Evolutionary conservation across 2,888 invertebrate species (phyloP).

Genomic region (Ashinkailepas kermadecensis): DNA sequence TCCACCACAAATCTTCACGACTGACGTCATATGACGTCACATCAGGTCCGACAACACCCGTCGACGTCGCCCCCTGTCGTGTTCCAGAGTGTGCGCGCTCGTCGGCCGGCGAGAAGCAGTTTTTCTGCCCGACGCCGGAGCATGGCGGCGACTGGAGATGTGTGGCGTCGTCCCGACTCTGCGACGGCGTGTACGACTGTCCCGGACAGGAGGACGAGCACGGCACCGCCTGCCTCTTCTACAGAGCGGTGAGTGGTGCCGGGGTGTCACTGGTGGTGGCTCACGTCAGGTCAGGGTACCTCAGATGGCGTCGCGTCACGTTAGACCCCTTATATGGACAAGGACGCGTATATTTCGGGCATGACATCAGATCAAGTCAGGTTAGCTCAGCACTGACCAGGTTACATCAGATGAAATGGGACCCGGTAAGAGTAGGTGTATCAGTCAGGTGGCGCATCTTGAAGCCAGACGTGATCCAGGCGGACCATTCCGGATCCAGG

Average conservation of each 20-base stretch:
- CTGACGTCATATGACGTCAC: no score
- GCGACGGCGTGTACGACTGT: slow-evolving; percentile 90
- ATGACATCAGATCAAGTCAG: background rate
- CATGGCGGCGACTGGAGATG: slow-evolving; percentile 84
- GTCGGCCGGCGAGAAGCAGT: slow-evolving; percentile 86
- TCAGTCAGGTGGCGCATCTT: no score
- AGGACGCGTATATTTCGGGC: no score
- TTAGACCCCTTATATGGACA: background rate
- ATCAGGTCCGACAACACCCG: no score
- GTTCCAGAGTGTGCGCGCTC: slow-evolving; percentile 78
- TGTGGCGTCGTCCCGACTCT: slow-evolving; percentile 88
- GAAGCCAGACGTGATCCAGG: no score
- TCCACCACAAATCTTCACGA: no score
- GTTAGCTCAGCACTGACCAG: background rate
- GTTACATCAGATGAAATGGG: background rate
- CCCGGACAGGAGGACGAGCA: slow-evolving; percentile 88
- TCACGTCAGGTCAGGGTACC: background rate
- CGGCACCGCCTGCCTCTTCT: slow-evolving; percentile 88
- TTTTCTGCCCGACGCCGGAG: slow-evolving; percentile 87
- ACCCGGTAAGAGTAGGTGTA: background rate
- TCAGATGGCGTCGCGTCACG: background rate
- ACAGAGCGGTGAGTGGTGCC: slow-evolving; percentile 71
- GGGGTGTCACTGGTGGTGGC: background rate
- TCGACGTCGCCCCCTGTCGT: no score
- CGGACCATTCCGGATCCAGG: no score